Base-by-base conservation (phyloP, 2,888 invertebrate genomes). In the Acrobasis suavella region DNA sequence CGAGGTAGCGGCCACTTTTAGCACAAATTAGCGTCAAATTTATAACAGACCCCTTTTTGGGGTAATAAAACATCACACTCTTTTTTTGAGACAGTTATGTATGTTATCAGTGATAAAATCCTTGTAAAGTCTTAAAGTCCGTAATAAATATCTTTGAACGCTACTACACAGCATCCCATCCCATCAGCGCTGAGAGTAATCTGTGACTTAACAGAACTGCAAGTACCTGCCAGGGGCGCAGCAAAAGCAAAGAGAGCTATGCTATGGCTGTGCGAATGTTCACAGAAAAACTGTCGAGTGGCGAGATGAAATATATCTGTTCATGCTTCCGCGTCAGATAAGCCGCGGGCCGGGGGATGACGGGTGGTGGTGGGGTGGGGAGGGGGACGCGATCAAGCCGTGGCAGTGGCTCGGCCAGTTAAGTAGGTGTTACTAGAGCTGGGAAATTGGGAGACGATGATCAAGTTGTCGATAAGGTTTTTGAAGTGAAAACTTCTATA, bases 301-400 rank as follows among this genome's bases (percentile, higher is more conserved):
- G 74, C 70, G 80, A 81, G 82, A 86, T 85, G 85, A 85, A 84
- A 86, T 86, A 85, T 84, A 82, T 83, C 84, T 82, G 71, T 68
- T 69, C 73, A 73, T 71, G 74, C 78, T 82, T 83, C 78, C 81
- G 78, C 76, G 78, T 78, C 81, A 80, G 85, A 60, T 60, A 60
- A 60, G 60, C 60, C 52, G 60, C 60, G 60, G 60, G 60, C 60
- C 60, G 51, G 42, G 60, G 60, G 60, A 17, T 60, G 60, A 51
- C 52, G 51, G 38, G 59, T 37, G 75, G 76, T 74, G 69, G 65
- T 67, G 51, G 74, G 68, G 72, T 65, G 71, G 76, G 76, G 70
- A 70, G 42, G 64, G 62, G 62, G 70, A 67, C 71, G 75, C 77
- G 75, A 81, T 78, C 81, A 77, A 76, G 77, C 80, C 75, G 72